A percentile compares a stretch with the other conserved stretches of the same genome.
These are phyloP conservation scores for Agrilus biguttatus DNA, from an alignment of 2,888 invertebrate species.

Conservation along the genomic window DNA sequence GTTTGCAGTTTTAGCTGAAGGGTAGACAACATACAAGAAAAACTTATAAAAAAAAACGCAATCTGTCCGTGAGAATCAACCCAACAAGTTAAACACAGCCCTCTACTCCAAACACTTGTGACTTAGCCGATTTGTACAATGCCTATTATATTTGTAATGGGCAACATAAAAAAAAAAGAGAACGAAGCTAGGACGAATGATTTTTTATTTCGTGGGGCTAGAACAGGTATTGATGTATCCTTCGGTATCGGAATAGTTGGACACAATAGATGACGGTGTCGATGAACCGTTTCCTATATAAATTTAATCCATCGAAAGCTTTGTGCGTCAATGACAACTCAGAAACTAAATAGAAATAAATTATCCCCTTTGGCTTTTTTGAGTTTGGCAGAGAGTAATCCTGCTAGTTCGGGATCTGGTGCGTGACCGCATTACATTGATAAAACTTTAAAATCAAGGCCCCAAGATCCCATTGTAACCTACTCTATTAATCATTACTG, in stretches of 20 bases:
- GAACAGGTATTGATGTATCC: too few species aligned
- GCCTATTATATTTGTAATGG: slow-evolving; percentile 27
- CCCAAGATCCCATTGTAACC: too few species aligned
- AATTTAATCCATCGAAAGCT: slow-evolving; percentile 23
- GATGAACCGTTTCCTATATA: slow-evolving; percentile 7
- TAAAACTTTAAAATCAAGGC: slow-evolving; percentile 10
- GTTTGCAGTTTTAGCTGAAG: too few species aligned
- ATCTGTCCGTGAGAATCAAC: slow-evolving; percentile 17
- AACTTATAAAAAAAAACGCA: too few species aligned
- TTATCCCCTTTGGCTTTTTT: slow-evolving; percentile 17
- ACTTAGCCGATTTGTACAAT: slow-evolving; percentile 29
- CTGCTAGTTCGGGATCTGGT: slow-evolving; percentile 23
- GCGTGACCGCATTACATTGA: slow-evolving; percentile 20
- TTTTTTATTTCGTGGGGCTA: slow-evolving; percentile 11
- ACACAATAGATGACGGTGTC: slow-evolving; percentile 1
- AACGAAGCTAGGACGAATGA: slow-evolving; percentile 10
- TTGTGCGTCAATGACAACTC: slow-evolving; percentile 29
- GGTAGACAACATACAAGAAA: too few species aligned
- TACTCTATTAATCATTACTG: slow-evolving; percentile 9
- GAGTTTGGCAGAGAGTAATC: slow-evolving; percentile 26
- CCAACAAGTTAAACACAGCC: slow-evolving; percentile 21
- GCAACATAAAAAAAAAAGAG: slow-evolving; percentile 19
- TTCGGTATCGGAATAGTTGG: too few species aligned
- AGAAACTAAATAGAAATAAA: slow-evolving; percentile 22
- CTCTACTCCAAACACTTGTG: slow-evolving; percentile 24